Evolutionary conservation across 2,888 invertebrate species (phyloP).

Genomic region (Dicranocentrus wangi): DNA sequence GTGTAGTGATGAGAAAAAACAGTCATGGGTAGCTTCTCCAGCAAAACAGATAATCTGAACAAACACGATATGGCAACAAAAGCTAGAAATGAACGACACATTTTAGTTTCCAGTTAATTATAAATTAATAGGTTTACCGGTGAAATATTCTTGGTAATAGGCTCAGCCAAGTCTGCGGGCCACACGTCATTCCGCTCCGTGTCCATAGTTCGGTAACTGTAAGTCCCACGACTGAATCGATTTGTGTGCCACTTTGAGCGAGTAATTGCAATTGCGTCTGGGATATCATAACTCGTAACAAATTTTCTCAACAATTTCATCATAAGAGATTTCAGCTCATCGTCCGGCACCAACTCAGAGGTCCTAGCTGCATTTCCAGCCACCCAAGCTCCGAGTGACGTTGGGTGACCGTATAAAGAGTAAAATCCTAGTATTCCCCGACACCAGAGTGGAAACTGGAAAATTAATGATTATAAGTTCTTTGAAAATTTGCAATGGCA

Average conservation of each 20-base stretch:
- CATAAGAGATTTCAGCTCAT: constrained; percentile 77
- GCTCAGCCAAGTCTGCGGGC: no score
- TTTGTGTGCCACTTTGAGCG: constrained; percentile 84
- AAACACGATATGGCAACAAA: no score
- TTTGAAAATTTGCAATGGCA: constrained; percentile 1
- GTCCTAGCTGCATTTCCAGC: constrained; percentile 79
- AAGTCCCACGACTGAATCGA: constrained; percentile 83
- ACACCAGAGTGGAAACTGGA: constrained; percentile 77
- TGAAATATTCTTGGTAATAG: no score
- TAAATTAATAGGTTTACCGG: no score
- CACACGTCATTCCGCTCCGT: constrained; percentile 77
- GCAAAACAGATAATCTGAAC: constrained; percentile 74
- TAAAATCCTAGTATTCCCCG: constrained; percentile 82
- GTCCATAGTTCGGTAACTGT: constrained; percentile 79
- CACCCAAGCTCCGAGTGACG: constrained; percentile 82
- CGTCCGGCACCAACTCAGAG: constrained; percentile 79
- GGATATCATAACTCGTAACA: constrained; percentile 76
- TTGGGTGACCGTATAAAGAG: constrained; percentile 79
- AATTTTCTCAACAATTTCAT: constrained; percentile 78
- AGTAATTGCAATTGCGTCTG: constrained; percentile 76
- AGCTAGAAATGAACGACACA: no score
- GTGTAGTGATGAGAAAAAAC: constrained; percentile 78
- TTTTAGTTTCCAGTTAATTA: no score
- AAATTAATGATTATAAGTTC: background rate
- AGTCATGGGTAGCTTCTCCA: constrained; percentile 74